phyloP scores from a whole-genome alignment of 2,113 vertebrate genomes.

The Ia io region DNA sequence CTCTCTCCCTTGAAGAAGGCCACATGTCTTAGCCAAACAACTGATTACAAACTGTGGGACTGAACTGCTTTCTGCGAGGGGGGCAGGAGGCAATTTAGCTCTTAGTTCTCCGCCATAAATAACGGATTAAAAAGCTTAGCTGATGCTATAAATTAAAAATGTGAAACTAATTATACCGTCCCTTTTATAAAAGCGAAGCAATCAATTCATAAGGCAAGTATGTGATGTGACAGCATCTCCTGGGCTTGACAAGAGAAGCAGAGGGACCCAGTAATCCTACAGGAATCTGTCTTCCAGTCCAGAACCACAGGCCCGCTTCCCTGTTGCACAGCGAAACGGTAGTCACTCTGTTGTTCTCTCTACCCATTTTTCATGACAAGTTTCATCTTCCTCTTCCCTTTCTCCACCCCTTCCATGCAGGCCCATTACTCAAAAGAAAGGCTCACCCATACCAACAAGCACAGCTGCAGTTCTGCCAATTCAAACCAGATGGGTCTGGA shows the following conservation, averaged over 20 bases:
- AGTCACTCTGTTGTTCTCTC: constrained; percentile 18
- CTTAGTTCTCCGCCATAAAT: constrained; percentile 68
- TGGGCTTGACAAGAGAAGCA: accelerated
- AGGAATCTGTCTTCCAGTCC: constrained; percentile 14
- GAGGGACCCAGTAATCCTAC: constrained; percentile 6
- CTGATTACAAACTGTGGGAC: not conserved
- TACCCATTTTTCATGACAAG: constrained; percentile 42
- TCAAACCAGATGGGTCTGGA: constrained; percentile 67
- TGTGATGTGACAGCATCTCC: constrained; percentile 53
- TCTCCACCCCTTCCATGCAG: constrained; percentile 64
- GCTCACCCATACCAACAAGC: constrained; percentile 63
- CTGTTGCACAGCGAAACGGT: constrained; percentile 42
- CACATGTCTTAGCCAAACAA: constrained; percentile 40
- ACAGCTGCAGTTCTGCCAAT: constrained; percentile 61
- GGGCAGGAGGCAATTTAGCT: constrained; percentile 53
- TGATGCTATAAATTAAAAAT: constrained; percentile 71
- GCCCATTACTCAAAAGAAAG: constrained; percentile 65
- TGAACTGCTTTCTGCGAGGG: not conserved
- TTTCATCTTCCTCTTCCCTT: constrained; percentile 37
- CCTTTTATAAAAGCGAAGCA: constrained; percentile 53
- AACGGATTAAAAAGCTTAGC: constrained; percentile 67
- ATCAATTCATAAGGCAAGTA: constrained; percentile 66
- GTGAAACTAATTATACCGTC: constrained; percentile 67
- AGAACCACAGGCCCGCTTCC: constrained; percentile 34
- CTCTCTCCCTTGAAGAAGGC: constrained; percentile 19